These are phyloP conservation scores for Campoletis sonorensis DNA, from an alignment of 1,140 invertebrate genomes.

Conservation along the genomic window DNA sequence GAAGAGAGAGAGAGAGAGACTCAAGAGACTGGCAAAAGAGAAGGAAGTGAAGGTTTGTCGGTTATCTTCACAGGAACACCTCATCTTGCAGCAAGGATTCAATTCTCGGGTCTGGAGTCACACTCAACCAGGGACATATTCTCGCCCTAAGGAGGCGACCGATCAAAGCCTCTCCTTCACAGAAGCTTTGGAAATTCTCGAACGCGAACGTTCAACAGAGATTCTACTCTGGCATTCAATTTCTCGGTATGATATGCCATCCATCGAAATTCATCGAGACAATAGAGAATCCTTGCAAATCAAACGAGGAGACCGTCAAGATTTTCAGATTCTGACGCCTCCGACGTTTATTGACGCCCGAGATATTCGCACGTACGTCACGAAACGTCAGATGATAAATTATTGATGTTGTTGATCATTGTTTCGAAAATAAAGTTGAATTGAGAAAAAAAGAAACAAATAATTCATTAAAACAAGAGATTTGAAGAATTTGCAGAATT, in stretches of 20 bases:
- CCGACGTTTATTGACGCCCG: background rate
- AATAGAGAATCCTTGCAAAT: slow-evolving; percentile 3
- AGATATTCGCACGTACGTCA: background rate
- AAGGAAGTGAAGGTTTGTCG: slow-evolving; percentile 2
- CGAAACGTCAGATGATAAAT: background rate
- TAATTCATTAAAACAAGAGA: too few species aligned
- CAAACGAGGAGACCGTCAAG: background rate
- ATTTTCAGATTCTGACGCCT: slow-evolving; percentile 1
- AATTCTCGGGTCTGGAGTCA: background rate
- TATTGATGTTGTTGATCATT: background rate
- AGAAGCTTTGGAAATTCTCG: slow-evolving; percentile 2
- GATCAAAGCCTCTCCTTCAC: background rate
- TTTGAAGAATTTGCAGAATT: too few species aligned
- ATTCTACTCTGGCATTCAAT: slow-evolving; percentile 15
- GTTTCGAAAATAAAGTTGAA: background rate
- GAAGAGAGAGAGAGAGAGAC: slow-evolving; percentile 9
- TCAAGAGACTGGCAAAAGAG: background rate
- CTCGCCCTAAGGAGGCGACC: background rate
- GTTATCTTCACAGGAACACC: slow-evolving; percentile 26
- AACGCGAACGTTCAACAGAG: background rate
- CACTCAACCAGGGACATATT: background rate
- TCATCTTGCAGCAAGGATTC: slow-evolving; percentile 16
- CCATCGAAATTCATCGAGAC: slow-evolving; percentile 9
- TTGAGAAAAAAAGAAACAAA: too few species aligned
- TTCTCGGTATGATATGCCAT: background rate